Evolutionary conservation across 2,888 invertebrate species (phyloP), one percentile per base, ranked within the genome.

Genomic region (Tenthredo amoena): DNA sequence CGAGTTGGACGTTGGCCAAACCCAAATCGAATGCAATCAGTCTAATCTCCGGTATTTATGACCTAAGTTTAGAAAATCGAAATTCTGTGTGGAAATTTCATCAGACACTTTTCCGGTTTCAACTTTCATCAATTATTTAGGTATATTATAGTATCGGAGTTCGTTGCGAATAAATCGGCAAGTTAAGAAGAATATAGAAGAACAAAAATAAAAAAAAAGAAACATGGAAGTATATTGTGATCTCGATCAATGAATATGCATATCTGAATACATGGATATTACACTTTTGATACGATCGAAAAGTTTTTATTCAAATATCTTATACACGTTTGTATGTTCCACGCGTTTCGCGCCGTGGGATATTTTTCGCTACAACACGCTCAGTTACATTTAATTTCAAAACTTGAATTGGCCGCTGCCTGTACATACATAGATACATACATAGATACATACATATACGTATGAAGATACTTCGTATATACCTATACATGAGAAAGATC

Each of bases 1-100:
- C 81, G 81, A 81, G 62, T 81, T 81, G 81, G 81, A 81, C 34
- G 58, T 1, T 81, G 62, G 81, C 81, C 81, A 81, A 81, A 58
- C 37, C 62, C 58, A 81, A 81, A 81, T 81, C 81, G 81, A 81
- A 81, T 81, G 81, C 37, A 81, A 81, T 81, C 81, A 40, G 81
- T 81, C 62, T 81, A 81, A 81, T 81, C 58, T 81, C 12, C 81
- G 81, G 37, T 58, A 34, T 62, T 81, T 81, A 81, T 21, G 58
- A 40, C 62, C 81, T 15, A 37, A 81, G 40, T 81, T 62, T 40
- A 81, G 58, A 55, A 77, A 77, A 77, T 77, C 26, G 34, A 15
- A 26, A 47, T 74, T n/a, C 6, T 12, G 43, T 77, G 15, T 26
- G 1, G 40, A 74, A 74, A 40, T 40, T 74, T 21, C 21, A 15